These are phyloP conservation scores for Lithobates pipiens DNA, from an alignment of 2,797 vertebrate species.

Conservation along the genomic window DNA sequence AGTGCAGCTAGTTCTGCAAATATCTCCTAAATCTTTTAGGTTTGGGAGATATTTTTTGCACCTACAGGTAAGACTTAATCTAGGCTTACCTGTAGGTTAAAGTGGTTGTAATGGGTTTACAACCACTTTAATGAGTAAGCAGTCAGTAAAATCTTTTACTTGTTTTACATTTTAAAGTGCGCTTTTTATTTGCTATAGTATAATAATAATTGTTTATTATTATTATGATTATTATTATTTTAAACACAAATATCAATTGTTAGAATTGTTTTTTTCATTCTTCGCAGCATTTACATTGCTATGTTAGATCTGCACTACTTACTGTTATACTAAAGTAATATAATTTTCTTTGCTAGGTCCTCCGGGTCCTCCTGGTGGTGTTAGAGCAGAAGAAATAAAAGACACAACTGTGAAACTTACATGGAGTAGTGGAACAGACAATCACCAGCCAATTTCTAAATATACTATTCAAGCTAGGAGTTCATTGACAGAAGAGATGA, in stretches of 20 bases:
- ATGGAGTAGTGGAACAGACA: constrained; percentile 95
- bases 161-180: too few species aligned
- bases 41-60: too few species aligned
- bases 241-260: background rate
- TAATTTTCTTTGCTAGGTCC: constrained; percentile 78
- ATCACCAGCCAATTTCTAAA: constrained; percentile 95
- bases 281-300: background rate
- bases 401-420: constrained; percentile 84
- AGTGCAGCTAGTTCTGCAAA: too few species aligned
- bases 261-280: too few species aligned
- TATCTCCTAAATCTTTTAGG: too few species aligned
- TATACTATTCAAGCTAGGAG: constrained; percentile 90
- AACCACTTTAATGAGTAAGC: too few species aligned
- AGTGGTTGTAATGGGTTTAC: too few species aligned
- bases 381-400: constrained; percentile 83
- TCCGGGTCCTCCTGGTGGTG: constrained; percentile 91
- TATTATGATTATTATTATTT: background rate
- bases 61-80: too few species aligned
- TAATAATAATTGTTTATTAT: too few species aligned
- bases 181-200: too few species aligned
- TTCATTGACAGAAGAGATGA: constrained; percentile 83
- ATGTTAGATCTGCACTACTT: background rate
- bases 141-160: too few species aligned
- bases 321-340: background rate
- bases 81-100: too few species aligned